Conservation (phyloP, 2,797 vertebrate genomes). For the Sibirionetta formosa region DNA sequence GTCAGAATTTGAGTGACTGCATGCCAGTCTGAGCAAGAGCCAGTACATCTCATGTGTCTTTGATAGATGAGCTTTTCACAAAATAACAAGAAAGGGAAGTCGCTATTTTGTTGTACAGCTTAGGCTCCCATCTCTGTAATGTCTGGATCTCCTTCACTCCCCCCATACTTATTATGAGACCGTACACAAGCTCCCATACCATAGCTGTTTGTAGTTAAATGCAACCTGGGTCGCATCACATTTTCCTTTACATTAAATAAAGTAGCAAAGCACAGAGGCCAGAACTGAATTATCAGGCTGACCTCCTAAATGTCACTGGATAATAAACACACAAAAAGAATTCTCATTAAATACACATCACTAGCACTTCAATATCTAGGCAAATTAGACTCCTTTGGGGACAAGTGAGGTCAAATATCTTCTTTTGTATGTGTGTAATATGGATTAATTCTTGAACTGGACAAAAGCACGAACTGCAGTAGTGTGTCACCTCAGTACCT, state of each 20-base stretch:
- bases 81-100: not conserved
- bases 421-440: constrained; percentile 65
- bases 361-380: constrained; percentile 64
- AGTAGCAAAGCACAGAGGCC: constrained; percentile 22
- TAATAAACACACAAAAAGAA: constrained; percentile 73
- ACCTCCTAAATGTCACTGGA: constrained; percentile 78
- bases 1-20: not conserved
- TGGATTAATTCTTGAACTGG: constrained; percentile 71
- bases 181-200: not conserved
- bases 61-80: not conserved
- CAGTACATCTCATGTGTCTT: not conserved
- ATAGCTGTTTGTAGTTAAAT: constrained; percentile 31
- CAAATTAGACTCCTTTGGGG: constrained; percentile 75
- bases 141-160: not conserved
- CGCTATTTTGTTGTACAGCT: not conserved
- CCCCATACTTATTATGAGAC: not conserved
- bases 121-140: not conserved
- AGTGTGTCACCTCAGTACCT: constrained; percentile 33
- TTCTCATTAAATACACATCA: constrained; percentile 75
- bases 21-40: not conserved
- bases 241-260: constrained; percentile 57
- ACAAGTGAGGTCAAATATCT: constrained; percentile 77
- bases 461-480: constrained; percentile 54
- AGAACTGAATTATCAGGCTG: constrained; percentile 62
- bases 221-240: constrained; percentile 18